Evolutionary conservation across 2,113 vertebrate genomes (phyloP), one percentile per base, ranked within the genome.

Genomic region (Speoplatyrhinus poulsoni): DNA sequence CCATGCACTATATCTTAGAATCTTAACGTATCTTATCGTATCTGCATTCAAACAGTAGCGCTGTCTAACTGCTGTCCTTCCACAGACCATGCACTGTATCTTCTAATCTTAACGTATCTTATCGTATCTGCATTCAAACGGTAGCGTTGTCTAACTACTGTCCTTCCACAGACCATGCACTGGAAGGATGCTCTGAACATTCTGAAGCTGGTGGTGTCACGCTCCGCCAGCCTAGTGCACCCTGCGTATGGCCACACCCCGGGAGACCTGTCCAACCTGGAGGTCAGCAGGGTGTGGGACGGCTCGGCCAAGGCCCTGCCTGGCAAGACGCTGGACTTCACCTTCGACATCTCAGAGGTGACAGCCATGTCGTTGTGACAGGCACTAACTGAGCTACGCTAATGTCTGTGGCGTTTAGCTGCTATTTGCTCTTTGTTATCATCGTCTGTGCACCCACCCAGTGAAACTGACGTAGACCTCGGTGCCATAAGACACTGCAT

Each of bases 281-380:
- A 98, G 82, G 94, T 98, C 75, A 96, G 97, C 86, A 93, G 95
- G 17, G 94, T 96, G 26, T 98, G 96, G 97, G 96, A 95, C 4
- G 96, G 94, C 19, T 94, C 96, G 2, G 95, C 97, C 16, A 99
- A 99, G 83, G 97, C 96, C 50, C 90, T 99, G 26, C 98, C 98
- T 1, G 98, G 98, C 32, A 99, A 99, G 88, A 99, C 96, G 1
- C 88, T 99, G 73, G 97, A 99, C 75, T 99, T 99, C 74, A 96
- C 97, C 70, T 99, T 99, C 67, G 98, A 99, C 87, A 97, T 99
- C 77, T 98, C 97, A 16, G 96, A 99, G 96, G 97, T 98, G 84
- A 77, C 69, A 16, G 54, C 3, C 53, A 15, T 56, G 54, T 9
- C 0, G 16, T 5, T 17, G 16, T 11, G 19, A 12, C 16, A 57